These are phyloP conservation scores for Phyllotreta cruciferae DNA, from an alignment of 2,888 invertebrate genomes.

Conservation along the genomic window DNA sequence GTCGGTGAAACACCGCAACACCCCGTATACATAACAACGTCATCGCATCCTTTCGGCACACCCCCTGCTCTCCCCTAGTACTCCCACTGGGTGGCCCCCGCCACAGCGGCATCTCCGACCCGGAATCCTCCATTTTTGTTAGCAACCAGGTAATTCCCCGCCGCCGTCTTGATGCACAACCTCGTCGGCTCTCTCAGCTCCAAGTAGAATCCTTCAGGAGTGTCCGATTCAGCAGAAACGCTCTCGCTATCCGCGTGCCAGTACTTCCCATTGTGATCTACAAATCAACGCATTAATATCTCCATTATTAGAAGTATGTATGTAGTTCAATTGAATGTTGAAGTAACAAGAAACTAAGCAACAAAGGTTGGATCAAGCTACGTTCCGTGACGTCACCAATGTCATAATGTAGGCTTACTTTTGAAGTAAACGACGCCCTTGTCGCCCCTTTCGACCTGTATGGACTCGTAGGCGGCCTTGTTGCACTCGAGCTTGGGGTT, in stretches of 20 bases:
- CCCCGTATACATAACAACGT: too few relatives aligned
- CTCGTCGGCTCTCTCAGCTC: constrained; percentile 93
- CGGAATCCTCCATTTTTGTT: constrained; percentile 92
- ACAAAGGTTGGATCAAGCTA: constrained; percentile 26
- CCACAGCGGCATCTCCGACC: constrained; percentile 78
- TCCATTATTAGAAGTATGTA: too few relatives aligned
- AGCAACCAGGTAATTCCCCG: constrained; percentile 82
- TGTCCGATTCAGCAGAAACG: constrained; percentile 84
- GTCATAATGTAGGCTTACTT: constrained; percentile 64
- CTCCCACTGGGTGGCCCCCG: constrained; percentile 91
- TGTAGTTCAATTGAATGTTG: too few relatives aligned
- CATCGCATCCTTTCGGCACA: constrained; percentile 3
- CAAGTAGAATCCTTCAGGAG: constrained; percentile 86
- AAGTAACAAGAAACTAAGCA: too few relatives aligned
- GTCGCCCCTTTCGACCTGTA: constrained; percentile 87
- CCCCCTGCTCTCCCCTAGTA: too few relatives aligned
- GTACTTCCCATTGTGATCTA: constrained; percentile 92
- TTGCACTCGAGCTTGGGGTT: constrained; percentile 91
- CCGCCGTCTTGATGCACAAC: constrained; percentile 84
- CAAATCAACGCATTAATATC: constrained; percentile 43
- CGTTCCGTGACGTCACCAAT: too few relatives aligned
- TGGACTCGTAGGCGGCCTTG: constrained; percentile 93
- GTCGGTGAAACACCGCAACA: too few relatives aligned
- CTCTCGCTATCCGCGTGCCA: constrained; percentile 92
- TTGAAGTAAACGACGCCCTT: constrained; percentile 91